phyloP scores from a whole-genome alignment of 2,888 invertebrate species.

The Labia minor region DNA sequence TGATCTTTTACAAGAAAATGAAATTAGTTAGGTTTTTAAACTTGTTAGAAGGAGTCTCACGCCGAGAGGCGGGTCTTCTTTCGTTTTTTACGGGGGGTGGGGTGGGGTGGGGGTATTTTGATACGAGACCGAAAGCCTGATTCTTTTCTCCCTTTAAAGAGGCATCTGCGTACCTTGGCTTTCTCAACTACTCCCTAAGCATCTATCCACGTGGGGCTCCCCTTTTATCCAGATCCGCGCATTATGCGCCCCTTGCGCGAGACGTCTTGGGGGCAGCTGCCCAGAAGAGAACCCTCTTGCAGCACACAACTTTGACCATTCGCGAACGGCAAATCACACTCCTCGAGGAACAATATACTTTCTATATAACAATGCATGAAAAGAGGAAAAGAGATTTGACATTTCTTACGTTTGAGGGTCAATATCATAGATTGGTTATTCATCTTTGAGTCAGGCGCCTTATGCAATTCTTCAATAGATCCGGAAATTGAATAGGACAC shows the following conservation, averaged over 20 bases:
- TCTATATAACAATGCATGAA: background rate
- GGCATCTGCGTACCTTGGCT: slow-evolving; percentile 7
- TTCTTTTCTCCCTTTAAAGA: background rate
- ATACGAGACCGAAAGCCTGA: background rate
- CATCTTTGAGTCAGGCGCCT: background rate
- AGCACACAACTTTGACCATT: slow-evolving; percentile 4
- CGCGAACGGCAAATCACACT: slow-evolving; percentile 4
- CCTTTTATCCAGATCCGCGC: slow-evolving; percentile 7
- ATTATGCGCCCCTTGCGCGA: background rate
- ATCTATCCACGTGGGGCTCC: background rate
- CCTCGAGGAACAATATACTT: background rate
- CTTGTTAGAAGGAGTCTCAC: slow-evolving; percentile 1
- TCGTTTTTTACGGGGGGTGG: background rate
- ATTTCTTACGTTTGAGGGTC: background rate
- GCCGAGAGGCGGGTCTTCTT: background rate
- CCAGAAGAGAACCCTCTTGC: background rate
- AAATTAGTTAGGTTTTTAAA: background rate
- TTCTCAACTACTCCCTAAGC: background rate
- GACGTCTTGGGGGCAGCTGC: slow-evolving; percentile 8
- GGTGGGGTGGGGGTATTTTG: background rate
- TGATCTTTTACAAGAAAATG: background rate
- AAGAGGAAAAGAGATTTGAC: background rate
- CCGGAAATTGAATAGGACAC: background rate
- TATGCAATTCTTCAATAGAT: background rate
- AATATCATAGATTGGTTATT: background rate